Evolutionary conservation across 2,113 vertebrate species (phyloP).

Genomic region (Mirounga angustirostris): DNA sequence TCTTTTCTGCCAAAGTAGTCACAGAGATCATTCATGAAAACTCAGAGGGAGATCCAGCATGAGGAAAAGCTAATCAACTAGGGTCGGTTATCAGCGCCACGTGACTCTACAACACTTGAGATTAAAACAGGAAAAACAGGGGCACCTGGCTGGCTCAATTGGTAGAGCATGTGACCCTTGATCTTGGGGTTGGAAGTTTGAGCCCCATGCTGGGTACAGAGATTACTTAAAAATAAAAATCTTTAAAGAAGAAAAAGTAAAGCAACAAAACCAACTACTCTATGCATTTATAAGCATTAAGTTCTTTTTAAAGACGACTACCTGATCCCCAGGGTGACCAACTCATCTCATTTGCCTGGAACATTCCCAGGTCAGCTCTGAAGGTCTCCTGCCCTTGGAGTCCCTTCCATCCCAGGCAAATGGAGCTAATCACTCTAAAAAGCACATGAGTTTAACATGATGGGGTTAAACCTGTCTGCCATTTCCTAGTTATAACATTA

Average conservation of each 20-base stretch:
- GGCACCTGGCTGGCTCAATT: background rate
- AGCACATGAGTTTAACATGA: background rate
- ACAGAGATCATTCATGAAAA: background rate
- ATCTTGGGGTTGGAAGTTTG: background rate
- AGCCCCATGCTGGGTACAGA: background rate
- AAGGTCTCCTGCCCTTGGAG: background rate
- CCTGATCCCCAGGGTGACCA: background rate
- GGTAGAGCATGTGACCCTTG: background rate
- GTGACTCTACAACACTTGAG: background rate
- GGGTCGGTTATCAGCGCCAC: background rate
- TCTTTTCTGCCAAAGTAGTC: background rate
- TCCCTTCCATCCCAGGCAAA: background rate
- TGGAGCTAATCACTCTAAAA: background rate
- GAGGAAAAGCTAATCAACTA: background rate
- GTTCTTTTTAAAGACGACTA: slow-evolving; percentile 18
- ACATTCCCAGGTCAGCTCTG: background rate
- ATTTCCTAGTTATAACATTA: background rate
- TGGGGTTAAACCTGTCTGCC: background rate
- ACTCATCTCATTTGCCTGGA: background rate
- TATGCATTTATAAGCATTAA: background rate
- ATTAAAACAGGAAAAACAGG: background rate
- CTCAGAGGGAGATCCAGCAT: background rate
- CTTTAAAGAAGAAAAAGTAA: background rate
- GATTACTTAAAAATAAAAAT: background rate
- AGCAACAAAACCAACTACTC: background rate